phyloP scores from a whole-genome alignment of 1,140 invertebrate species.

The Acromyrmex heyeri region DNA sequence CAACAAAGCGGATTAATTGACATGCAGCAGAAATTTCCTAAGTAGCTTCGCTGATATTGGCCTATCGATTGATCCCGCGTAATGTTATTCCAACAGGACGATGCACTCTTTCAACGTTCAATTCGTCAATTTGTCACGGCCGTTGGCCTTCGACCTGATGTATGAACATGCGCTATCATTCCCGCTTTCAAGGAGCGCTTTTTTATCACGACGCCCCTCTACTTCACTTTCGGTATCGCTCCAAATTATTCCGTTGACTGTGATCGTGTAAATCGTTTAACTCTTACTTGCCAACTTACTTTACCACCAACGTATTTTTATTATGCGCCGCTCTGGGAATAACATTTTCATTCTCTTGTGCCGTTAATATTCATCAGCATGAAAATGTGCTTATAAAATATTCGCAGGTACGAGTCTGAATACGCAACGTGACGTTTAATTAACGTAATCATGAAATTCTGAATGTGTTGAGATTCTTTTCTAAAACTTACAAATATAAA shows the following conservation, averaged over 20 bases:
- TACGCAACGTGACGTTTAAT: slow-evolving; percentile 5
- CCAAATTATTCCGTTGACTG: slow-evolving; percentile 33
- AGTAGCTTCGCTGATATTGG: slow-evolving; percentile 12
- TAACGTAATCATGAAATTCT: neutral
- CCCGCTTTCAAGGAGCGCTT: neutral
- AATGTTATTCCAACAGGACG: neutral
- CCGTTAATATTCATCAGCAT: slow-evolving; percentile 42
- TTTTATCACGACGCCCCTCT: slow-evolving; percentile 17
- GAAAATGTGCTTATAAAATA: neutral
- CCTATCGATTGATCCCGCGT: slow-evolving; percentile 16
- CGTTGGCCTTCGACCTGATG: neutral
- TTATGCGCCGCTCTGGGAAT: neutral
- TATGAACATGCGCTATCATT: slow-evolving; percentile 32
- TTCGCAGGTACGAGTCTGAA: neutral
- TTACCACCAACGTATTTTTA: neutral
- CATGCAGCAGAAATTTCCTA: slow-evolving; percentile 8
- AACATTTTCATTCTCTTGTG: neutral
- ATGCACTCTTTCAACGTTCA: slow-evolving; percentile 35
- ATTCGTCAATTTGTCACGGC: slow-evolving; percentile 32
- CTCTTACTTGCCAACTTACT: neutral
- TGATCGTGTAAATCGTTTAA: neutral
- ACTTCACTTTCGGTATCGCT: slow-evolving; percentile 1
- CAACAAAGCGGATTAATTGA: slow-evolving; percentile 13
- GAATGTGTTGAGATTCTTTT: neutral
- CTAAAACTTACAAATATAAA: neutral